Percentiles rank a stretch among this genome's conserved stretches.
Conservation (phyloP, 2,113 vertebrate genomes). For the Siniperca chuatsi region DNA sequence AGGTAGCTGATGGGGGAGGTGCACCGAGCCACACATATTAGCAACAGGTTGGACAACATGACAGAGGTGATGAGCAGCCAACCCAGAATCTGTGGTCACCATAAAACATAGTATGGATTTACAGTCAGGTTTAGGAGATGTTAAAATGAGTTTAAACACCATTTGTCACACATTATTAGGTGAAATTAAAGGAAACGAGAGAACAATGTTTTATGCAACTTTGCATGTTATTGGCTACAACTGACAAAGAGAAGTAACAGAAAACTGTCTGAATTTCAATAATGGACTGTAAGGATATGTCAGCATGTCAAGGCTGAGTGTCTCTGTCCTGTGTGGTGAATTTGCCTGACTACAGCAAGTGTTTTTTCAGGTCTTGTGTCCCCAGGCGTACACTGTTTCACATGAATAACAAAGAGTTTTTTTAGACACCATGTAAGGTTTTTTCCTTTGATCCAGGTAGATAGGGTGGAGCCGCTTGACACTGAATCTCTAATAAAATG, state of each 20-base stretch:
- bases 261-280: too few species aligned
- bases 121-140: background rate
- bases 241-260: too few species aligned
- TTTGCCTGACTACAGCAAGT: background rate
- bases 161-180: background rate
- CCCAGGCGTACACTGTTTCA: too few species aligned
- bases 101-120: background rate
- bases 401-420: too few species aligned
- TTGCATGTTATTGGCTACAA: background rate
- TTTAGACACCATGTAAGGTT: too few species aligned
- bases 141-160: background rate
- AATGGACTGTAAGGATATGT: too few species aligned
- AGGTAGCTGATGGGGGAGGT: slow-evolving; percentile 82
- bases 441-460: too few species aligned
- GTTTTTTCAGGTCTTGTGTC: background rate
- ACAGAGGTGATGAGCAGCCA: slow-evolving; percentile 84
- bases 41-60: slow-evolving; percentile 60
- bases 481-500: too few species aligned
- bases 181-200: background rate
- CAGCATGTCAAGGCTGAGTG: background rate
- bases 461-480: too few species aligned
- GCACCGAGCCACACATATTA: slow-evolving; percentile 73
- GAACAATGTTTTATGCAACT: background rate
- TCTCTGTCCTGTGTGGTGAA: background rate
- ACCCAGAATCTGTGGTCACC: slow-evolving; percentile 82